Evolutionary conservation across 2,888 invertebrate species (phyloP), one percentile per base, ranked within the genome.

Genomic region (Lordiphosa andalusiaca): DNA sequence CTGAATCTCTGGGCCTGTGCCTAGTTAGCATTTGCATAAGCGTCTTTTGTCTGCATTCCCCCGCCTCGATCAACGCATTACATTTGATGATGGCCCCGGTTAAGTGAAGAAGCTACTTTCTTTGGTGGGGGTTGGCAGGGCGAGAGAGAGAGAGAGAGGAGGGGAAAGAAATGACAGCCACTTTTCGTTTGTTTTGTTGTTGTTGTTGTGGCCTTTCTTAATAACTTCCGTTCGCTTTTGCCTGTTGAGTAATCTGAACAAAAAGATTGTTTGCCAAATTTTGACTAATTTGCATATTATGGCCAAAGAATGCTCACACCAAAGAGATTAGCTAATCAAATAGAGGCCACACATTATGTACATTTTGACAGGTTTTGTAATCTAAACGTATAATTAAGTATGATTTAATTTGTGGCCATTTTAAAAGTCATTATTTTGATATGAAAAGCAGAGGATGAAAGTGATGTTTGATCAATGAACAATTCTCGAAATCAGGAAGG

Each of bases 191-290:
- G 44, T 21, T 30, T 23, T 42, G 41, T 25, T 44, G 33, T 44
- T 44, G 30, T n/a, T 19, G 30, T 30, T 42, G 42, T 30, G 60
- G 77, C 62, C 57, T 62, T 65, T 70, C 77, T 63, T 77, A 83
- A 77, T 83, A 70, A 76, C 76, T 83, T 77, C 84, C 76, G 84
- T 70, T 83, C 73, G 61, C 53, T 56, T 44, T 30, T 37, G 59
- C 48, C 51, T 54, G 74, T 77, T 77, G 61, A 68, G 77, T 77
- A 77, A 77, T 77, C 65, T 56, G 56, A 67, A 44, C 35, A 23
- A 36, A 51, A 47, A 40, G 41, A 12, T 53, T 39, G 2, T 53
- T 70, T 68, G 84, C 81, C 71, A 76, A 71, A 76, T 76, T 76
- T 65, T 65, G 50, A 56, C 49, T 6, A 50, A 53, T 67, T 46